These are phyloP conservation scores for Drosophila kikkawai DNA, from an alignment of 1,140 invertebrate genomes.

Conservation along the genomic window DNA sequence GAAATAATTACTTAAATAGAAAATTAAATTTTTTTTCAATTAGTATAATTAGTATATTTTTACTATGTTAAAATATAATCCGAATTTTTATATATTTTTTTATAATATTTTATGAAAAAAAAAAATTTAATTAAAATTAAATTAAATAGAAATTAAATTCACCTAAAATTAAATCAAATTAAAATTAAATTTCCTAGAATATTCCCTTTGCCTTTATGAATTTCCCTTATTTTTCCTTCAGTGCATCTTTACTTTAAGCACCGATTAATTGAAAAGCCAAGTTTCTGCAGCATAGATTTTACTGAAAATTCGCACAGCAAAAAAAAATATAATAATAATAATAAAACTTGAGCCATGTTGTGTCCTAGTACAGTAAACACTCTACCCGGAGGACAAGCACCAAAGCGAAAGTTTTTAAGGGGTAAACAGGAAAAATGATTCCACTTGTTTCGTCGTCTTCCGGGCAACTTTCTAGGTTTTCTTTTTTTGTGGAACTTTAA, in stretches of 20 bases:
- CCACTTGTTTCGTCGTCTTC: constrained; percentile 31
- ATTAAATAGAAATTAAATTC: too few relatives aligned
- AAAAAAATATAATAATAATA: not conserved
- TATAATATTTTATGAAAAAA: too few relatives aligned
- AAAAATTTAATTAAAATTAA: too few relatives aligned
- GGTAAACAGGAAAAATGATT: constrained; percentile 34
- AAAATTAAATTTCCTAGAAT: too few relatives aligned
- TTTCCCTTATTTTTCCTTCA: not conserved
- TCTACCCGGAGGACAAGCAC: constrained; percentile 28
- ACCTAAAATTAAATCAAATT: too few relatives aligned
- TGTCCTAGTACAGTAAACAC: constrained; percentile 44
- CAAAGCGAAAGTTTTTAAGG: constrained; percentile 27
- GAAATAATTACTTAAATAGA: too few relatives aligned
- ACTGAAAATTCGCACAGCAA: constrained; percentile 4
- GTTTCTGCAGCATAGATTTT: not conserved
- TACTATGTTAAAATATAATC: too few relatives aligned
- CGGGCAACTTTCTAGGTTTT: constrained; percentile 16
- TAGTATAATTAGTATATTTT: too few relatives aligned
- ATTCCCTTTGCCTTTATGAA: not conserved
- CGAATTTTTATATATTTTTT: too few relatives aligned
- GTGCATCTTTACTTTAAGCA: constrained; percentile 13
- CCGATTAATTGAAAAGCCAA: constrained; percentile 39
- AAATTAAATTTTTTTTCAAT: too few relatives aligned
- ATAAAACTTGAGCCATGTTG: constrained; percentile 30
- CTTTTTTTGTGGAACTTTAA: constrained; percentile 25